Percentiles rank a stretch among this genome's conserved stretches.
phyloP scores from a whole-genome alignment of 2,113 vertebrate species.

The Panthera leo region DNA sequence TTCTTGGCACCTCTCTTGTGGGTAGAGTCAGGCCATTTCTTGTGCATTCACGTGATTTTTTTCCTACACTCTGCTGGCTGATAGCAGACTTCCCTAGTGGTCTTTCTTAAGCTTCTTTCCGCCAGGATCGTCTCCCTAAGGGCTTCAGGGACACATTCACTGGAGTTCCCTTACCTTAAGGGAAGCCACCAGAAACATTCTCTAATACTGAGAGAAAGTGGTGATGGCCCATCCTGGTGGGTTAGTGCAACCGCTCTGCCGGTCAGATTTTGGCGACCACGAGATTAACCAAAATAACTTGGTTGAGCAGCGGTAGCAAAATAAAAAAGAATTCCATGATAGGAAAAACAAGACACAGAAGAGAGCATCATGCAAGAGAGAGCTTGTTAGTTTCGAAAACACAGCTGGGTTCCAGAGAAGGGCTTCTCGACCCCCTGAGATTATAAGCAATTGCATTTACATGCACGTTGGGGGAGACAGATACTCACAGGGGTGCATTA shows the following conservation, averaged over 20 bases:
- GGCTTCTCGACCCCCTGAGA: not conserved
- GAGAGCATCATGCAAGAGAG: not conserved
- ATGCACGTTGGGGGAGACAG: not conserved
- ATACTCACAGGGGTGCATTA: not conserved
- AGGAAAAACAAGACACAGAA: not conserved
- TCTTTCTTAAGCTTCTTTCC: not conserved
- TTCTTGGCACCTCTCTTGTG: not conserved
- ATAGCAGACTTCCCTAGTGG: not conserved
- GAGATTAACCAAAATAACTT: not conserved
- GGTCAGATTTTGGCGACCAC: not conserved
- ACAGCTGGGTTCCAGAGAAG: not conserved
- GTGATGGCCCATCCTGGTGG: not conserved
- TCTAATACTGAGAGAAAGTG: not conserved
- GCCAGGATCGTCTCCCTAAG: not conserved
- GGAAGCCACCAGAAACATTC: not conserved
- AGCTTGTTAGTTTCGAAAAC: not conserved
- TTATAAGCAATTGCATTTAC: not conserved
- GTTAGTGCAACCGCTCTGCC: not conserved
- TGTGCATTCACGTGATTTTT: no score
- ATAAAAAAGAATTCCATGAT: not conserved
- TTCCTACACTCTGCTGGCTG: not conserved
- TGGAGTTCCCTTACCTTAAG: not conserved
- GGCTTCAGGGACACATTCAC: not conserved
- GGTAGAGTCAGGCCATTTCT: no score
- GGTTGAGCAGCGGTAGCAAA: not conserved